Percentiles rank a stretch among this genome's conserved stretches.
Evolutionary conservation across 2,888 invertebrate species (phyloP).

Genomic region (Callyntrura guangdongensis): DNA sequence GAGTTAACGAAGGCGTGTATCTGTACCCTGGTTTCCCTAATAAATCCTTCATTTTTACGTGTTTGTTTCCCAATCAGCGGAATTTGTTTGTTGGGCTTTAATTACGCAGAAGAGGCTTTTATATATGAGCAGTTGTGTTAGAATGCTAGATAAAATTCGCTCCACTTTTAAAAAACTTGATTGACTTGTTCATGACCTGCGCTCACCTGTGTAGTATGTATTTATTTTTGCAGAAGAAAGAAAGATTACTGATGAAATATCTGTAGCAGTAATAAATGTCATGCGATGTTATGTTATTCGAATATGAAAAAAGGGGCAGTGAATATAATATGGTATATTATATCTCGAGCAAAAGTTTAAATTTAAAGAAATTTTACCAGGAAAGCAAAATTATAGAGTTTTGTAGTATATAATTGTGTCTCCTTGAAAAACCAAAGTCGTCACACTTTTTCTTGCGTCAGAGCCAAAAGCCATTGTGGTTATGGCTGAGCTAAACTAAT

Average conservation of each 20-base stretch:
- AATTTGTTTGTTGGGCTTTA: not conserved
- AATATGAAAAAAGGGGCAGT: too few species aligned
- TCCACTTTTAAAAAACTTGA: constrained; percentile 52
- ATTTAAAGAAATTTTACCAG: not conserved
- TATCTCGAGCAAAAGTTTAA: not conserved
- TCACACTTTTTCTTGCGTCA: not conserved
- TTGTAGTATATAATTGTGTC: not conserved
- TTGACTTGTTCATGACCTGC: constrained; percentile 55
- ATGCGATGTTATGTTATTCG: too few species aligned
- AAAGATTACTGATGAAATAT: too few species aligned
- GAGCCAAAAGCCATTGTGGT: not conserved
- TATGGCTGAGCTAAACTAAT: not conserved
- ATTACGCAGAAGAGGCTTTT: not conserved
- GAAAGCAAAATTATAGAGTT: not conserved
- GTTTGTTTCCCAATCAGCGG: not conserved
- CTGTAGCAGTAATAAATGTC: too few species aligned
- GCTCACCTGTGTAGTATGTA: not conserved
- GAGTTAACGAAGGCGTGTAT: constrained; percentile 19
- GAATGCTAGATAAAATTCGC: not conserved
- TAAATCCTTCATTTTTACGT: constrained; percentile 2
- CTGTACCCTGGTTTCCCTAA: not conserved
- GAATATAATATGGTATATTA: too few species aligned
- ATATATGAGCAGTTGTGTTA: not conserved
- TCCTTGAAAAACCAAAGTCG: not conserved
- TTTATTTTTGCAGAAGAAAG: not conserved